Evolutionary conservation across 2,888 invertebrate species (phyloP).

Genomic region (Metacarcinus magister): DNA sequence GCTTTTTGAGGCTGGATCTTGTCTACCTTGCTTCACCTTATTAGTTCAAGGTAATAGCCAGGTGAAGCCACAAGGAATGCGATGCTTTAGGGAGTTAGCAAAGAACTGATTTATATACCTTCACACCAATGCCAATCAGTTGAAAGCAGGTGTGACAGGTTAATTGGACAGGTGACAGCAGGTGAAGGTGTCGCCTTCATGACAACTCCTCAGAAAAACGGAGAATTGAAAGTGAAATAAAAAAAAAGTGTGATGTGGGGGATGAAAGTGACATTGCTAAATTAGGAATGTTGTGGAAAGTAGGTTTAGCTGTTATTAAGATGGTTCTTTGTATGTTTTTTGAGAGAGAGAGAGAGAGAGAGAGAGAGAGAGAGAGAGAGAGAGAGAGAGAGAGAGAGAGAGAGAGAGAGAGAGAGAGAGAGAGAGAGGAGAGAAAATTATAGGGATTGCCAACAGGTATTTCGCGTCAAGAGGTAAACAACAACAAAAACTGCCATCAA

Average conservation of each 20-base stretch:
- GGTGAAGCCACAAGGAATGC: background rate
- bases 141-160: background rate
- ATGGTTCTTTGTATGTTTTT: background rate
- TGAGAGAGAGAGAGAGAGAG: background rate
- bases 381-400: constrained; percentile 57
- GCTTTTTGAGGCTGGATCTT: background rate
- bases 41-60: constrained; percentile 3
- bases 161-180: background rate
- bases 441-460: background rate
- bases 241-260: background rate
- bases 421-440: background rate
- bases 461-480: background rate
- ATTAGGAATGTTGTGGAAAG: background rate
- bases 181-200: no score
- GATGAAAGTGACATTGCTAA: background rate
- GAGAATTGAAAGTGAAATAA: background rate
- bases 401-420: constrained; percentile 28
- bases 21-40: background rate
- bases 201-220: background rate
- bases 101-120: background rate
- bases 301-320: background rate
- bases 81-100: background rate
- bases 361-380: constrained; percentile 38
- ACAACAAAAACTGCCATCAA: background rate
- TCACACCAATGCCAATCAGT: background rate